phyloP scores from a whole-genome alignment of 2,797 vertebrate species.

The Hoplostethus atlanticus region DNA sequence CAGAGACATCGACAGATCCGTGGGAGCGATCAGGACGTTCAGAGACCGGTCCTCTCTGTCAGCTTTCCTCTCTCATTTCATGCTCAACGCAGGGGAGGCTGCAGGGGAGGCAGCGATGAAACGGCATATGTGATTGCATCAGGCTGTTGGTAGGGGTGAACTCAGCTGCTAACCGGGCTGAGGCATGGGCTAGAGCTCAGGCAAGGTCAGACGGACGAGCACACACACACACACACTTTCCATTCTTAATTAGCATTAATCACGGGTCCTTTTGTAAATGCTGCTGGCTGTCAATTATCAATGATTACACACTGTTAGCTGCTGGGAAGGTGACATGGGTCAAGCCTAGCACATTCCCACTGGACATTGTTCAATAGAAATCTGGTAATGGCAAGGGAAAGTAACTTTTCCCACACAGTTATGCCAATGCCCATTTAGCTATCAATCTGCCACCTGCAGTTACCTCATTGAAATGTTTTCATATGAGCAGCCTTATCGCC shows the following conservation, averaged over 20 bases:
- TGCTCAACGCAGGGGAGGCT: conserved; percentile 15
- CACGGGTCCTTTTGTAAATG: conserved; percentile 74
- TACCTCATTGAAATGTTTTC: neutral
- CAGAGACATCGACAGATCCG: conserved; percentile 66
- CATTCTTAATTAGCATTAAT: conserved; percentile 80
- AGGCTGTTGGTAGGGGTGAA: conserved; percentile 14
- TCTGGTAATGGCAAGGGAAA: conserved; percentile 30
- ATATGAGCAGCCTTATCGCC: neutral
- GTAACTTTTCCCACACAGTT: conserved; percentile 23
- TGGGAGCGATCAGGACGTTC: conserved; percentile 50
- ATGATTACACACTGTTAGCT: conserved; percentile 73
- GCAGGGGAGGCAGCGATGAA: conserved; percentile 13
- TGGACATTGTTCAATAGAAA: conserved; percentile 39
- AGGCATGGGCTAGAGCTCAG: conserved; percentile 22
- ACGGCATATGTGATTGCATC: conserved; percentile 55
- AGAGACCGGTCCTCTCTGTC: conserved; percentile 44
- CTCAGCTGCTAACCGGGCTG: neutral
- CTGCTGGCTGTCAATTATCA: conserved; percentile 80
- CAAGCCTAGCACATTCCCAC: conserved; percentile 48
- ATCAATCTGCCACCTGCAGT: conserved; percentile 40
- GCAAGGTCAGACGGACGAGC: conserved; percentile 62
- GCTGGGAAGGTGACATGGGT: conserved; percentile 70
- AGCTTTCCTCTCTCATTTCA: conserved; percentile 44
- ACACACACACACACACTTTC: conserved; percentile 38
- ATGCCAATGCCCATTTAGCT: conserved; percentile 50